These are phyloP conservation scores for Nomada fucata DNA, from an alignment of 2,888 invertebrate species.

Conservation along the genomic window DNA sequence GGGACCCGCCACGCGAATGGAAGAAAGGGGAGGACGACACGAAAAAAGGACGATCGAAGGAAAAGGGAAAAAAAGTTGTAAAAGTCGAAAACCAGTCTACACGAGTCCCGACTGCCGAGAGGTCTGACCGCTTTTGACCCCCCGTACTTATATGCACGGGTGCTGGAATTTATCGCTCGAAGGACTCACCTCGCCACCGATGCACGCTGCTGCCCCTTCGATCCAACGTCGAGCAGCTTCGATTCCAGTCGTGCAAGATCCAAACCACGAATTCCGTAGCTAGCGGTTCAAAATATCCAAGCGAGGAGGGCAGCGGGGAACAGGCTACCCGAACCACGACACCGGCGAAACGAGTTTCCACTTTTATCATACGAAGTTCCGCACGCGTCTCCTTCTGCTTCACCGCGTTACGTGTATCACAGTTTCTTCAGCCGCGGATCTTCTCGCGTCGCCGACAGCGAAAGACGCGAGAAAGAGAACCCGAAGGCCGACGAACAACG, in stretches of 20 bases:
- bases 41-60: neutral
- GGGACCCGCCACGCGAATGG: neutral
- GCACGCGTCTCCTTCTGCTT: conserved; percentile 47
- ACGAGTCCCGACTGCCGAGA: conserved; percentile 65
- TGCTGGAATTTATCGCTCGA: conserved; percentile 60
- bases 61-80: neutral
- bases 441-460: conserved; percentile 9
- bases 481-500: neutral
- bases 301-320: neutral
- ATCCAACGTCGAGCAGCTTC: conserved; percentile 33
- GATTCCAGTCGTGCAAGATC: conserved; percentile 13
- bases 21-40: neutral
- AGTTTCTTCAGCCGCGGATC: conserved; percentile 36
- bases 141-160: conserved; percentile 33
- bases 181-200: conserved; percentile 66
- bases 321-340: conserved; percentile 17
- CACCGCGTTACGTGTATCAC: conserved; percentile 46
- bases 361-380: conserved; percentile 60
- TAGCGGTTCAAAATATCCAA: conserved; percentile 52
- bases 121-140: conserved; percentile 71
- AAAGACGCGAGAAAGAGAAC: neutral
- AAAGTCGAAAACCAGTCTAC: conserved; percentile 58
- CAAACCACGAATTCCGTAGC: conserved; percentile 9
- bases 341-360: conserved; percentile 67
- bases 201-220: conserved; percentile 48